Conservation (phyloP, 2,797 vertebrate genomes). For the Eulemur coronatus region DNA sequence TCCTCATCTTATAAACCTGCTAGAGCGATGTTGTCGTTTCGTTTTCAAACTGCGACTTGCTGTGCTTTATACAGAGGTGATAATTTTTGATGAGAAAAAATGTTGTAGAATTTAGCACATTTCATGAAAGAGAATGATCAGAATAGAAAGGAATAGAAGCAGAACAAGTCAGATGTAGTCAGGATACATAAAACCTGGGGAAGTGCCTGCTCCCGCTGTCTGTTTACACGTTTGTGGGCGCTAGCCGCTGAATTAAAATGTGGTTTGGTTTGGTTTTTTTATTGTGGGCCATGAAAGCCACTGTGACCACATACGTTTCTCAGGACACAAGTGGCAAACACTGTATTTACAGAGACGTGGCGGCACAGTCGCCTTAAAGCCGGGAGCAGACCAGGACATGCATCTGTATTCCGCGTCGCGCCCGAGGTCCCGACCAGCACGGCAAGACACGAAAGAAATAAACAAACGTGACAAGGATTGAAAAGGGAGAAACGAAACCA, state of each 20-base stretch:
- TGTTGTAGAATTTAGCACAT: background rate
- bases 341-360: background rate
- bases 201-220: accelerated
- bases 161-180: background rate
- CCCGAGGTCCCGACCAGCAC: background rate
- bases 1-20: background rate
- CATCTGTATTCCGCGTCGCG: background rate
- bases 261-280: background rate
- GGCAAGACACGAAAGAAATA: background rate
- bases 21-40: background rate
- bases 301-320: background rate
- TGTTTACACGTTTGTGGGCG: accelerated
- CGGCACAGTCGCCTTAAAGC: background rate
- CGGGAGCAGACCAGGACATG: background rate
- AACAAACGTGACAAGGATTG: background rate
- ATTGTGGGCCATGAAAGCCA: background rate
- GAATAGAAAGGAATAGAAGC: background rate
- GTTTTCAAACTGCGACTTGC: background rate
- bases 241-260: background rate
- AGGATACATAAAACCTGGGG: background rate
- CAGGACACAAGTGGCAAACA: background rate
- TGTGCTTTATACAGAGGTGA: background rate
- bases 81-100: background rate
- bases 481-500: background rate
- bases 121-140: background rate